Percentiles rank a stretch among this genome's conserved stretches.
Evolutionary conservation across 2,113 vertebrate species (phyloP).

Genomic region (Nycticryphes semicollaris): DNA sequence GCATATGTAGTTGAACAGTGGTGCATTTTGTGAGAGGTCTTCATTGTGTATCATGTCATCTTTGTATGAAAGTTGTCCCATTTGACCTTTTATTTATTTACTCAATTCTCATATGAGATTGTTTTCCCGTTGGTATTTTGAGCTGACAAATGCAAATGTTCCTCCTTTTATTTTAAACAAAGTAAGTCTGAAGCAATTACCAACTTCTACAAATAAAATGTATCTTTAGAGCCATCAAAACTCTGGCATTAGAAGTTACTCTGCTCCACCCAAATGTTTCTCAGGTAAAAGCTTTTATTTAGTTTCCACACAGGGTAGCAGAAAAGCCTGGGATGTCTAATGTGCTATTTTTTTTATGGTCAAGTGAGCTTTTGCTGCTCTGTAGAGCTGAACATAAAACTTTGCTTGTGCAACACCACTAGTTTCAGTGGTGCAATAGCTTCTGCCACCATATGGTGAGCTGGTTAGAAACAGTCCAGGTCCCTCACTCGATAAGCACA

Average conservation of each 20-base stretch:
- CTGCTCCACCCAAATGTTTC: background rate
- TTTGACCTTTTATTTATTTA: background rate
- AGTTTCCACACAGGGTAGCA: background rate
- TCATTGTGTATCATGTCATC: constrained; percentile 17
- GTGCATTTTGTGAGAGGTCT: background rate
- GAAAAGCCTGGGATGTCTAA: background rate
- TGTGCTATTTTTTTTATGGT: rapidly evolving
- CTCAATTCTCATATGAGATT: background rate
- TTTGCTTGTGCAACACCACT: background rate
- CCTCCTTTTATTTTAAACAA: background rate
- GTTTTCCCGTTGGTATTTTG: background rate
- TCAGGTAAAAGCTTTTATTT: background rate
- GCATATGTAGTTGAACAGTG: background rate
- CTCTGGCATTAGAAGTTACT: background rate
- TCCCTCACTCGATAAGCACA: background rate
- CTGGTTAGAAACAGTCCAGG: background rate
- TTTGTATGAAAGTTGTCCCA: background rate
- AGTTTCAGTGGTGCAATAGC: background rate
- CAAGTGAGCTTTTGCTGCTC: background rate
- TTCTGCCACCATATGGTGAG: background rate
- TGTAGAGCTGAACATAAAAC: background rate
- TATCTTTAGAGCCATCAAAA: background rate
- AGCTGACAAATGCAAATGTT: background rate
- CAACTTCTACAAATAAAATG: background rate
- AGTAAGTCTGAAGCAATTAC: background rate